Evolutionary conservation across 2,888 invertebrate species (phyloP).

Genomic region (Acleris holmiana): DNA sequence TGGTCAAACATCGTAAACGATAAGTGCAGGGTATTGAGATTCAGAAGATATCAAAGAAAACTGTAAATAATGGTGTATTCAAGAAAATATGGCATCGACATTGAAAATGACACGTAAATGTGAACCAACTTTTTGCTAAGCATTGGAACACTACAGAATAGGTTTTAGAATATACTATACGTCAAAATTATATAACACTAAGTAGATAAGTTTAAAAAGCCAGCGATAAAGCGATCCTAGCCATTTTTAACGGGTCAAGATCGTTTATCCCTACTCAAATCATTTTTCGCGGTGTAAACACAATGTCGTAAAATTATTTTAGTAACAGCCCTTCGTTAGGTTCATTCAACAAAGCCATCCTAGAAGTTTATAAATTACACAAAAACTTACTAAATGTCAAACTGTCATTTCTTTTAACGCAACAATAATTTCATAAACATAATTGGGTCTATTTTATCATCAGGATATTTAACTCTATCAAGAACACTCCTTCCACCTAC

Average conservation of each 20-base stretch:
- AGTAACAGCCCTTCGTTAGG: conserved; percentile 13
- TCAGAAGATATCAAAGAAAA: no score
- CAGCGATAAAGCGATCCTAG: no score
- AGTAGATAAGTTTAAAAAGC: no score
- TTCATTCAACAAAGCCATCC: conserved; percentile 14
- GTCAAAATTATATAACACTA: no score
- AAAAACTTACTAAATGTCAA: neutral
- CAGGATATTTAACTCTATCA: conserved; percentile 48
- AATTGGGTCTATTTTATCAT: conserved; percentile 31
- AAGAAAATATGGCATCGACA: no score
- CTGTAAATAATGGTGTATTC: no score
- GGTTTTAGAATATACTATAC: no score
- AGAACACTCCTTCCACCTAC: conserved; percentile 47
- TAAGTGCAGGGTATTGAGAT: no score
- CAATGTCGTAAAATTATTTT: conserved; percentile 23
- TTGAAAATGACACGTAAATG: no score
- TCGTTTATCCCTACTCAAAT: conserved; percentile 22
- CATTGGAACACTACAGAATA: no score
- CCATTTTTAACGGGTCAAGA: neutral
- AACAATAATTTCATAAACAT: conserved; percentile 17
- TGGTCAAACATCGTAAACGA: no score
- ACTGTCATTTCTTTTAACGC: neutral
- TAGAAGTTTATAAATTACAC: conserved; percentile 9
- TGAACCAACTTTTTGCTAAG: no score
- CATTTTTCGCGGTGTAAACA: conserved; percentile 1